phyloP scores from a whole-genome alignment of 2,888 invertebrate genomes.

The Cylloceria caligata region DNA sequence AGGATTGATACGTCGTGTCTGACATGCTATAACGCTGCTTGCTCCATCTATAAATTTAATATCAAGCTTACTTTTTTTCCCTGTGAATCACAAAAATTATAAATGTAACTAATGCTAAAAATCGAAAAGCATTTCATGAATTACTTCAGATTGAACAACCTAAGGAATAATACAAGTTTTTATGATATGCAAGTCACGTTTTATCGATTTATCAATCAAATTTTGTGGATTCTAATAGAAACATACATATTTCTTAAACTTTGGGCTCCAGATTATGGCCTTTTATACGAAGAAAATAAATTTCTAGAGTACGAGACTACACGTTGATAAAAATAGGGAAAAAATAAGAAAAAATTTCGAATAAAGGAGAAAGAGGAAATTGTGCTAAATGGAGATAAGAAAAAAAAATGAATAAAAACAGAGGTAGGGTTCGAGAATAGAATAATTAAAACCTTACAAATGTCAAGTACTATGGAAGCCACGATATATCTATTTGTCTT shows the following conservation, averaged over 20 bases:
- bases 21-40: constrained; percentile 22
- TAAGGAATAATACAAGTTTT: not conserved
- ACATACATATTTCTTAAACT: no score
- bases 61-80: not conserved
- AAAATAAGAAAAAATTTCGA: not conserved
- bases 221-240: no score
- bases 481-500: not conserved
- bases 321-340: not conserved
- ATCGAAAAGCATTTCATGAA: not conserved
- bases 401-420: not conserved
- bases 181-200: not conserved
- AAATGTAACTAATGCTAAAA: not conserved
- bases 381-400: not conserved
- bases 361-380: not conserved
- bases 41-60: constrained; percentile 3
- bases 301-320: not conserved
- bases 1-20: constrained; percentile 50
- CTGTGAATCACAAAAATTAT: not conserved
- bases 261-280: no score
- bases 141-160: no score
- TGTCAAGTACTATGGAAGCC: not conserved
- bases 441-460: not conserved
- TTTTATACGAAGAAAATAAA: not conserved
- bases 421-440: not conserved
- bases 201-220: no score